Percentiles rank a stretch among this genome's conserved stretches.
Evolutionary conservation across 2,113 vertebrate genomes (phyloP).

Genomic region (Chiloscyllium plagiosum): DNA sequence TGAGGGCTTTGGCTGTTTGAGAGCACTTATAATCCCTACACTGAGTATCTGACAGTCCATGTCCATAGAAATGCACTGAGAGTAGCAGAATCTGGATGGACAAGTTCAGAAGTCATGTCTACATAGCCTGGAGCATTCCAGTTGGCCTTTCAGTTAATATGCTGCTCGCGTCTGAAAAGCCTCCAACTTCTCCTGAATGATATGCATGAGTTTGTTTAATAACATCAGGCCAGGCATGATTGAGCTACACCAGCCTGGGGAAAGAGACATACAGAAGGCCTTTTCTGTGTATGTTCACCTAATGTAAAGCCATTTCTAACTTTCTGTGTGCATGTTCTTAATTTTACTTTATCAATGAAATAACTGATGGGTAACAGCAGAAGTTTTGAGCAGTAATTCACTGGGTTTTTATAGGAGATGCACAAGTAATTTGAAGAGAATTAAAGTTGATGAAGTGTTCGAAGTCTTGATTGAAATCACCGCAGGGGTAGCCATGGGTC

Average conservation of each 20-base stretch:
- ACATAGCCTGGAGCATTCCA: slow-evolving; percentile 98
- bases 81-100: slow-evolving; percentile 98
- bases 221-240: background rate
- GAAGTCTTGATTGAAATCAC: background rate
- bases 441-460: background rate
- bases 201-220: background rate
- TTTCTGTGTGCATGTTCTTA: background rate
- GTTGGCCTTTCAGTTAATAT: slow-evolving; percentile 43
- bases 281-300: background rate
- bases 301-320: background rate
- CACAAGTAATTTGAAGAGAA: background rate
- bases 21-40: slow-evolving; percentile 83
- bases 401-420: background rate
- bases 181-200: background rate
- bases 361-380: background rate
- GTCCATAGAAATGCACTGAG: slow-evolving; percentile 87
- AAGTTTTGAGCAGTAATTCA: background rate
- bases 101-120: slow-evolving; percentile 94
- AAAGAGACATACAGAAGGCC: background rate
- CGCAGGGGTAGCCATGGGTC: background rate
- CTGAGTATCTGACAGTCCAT: slow-evolving; percentile 80
- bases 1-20: background rate
- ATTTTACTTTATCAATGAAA: background rate
- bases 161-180: background rate
- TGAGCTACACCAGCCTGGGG: background rate